phyloP scores from a whole-genome alignment of 1,140 invertebrate genomes.

The Laupala kohalensis region DNA sequence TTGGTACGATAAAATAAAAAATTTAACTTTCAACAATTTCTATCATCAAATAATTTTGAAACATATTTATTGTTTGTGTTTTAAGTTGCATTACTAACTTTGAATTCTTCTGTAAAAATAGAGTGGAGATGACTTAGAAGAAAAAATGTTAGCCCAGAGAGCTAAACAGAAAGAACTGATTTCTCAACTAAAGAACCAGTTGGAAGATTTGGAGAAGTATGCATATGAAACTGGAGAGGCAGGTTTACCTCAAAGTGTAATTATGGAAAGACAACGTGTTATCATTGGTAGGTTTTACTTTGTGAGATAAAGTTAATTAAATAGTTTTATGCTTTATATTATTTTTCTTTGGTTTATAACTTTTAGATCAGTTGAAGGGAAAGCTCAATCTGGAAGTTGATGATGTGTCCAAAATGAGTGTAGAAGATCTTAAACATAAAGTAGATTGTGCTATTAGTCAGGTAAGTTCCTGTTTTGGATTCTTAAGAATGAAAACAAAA shows the following conservation, averaged over 20 bases:
- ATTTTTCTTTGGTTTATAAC: constrained; percentile 6
- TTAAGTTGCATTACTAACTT: too few species aligned
- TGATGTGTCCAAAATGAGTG: constrained; percentile 52
- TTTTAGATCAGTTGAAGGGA: constrained; percentile 53
- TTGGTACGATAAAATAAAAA: too few species aligned
- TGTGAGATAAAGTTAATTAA: neutral
- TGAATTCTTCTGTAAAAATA: constrained; percentile 20
- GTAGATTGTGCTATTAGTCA: constrained; percentile 60
- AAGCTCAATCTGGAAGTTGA: constrained; percentile 63
- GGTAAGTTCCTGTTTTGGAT: constrained; percentile 26
- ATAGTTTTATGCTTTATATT: too few species aligned
- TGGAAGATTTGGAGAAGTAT: constrained; percentile 88
- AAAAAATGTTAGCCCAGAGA: constrained; percentile 48
- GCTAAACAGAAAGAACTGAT: constrained; percentile 75
- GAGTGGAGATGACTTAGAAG: constrained; percentile 41
- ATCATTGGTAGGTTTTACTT: constrained; percentile 48
- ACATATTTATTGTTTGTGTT: too few species aligned
- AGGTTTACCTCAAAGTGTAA: constrained; percentile 64
- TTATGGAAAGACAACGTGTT: constrained; percentile 77
- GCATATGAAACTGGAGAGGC: constrained; percentile 79
- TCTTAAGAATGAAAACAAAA: neutral
- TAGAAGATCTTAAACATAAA: constrained; percentile 67
- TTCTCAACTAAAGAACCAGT: constrained; percentile 74
- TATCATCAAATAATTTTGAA: too few species aligned
- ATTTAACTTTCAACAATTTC: too few species aligned